Evolutionary conservation across 2,888 invertebrate genomes (phyloP).

Genomic region (Ischnura elegans): DNA sequence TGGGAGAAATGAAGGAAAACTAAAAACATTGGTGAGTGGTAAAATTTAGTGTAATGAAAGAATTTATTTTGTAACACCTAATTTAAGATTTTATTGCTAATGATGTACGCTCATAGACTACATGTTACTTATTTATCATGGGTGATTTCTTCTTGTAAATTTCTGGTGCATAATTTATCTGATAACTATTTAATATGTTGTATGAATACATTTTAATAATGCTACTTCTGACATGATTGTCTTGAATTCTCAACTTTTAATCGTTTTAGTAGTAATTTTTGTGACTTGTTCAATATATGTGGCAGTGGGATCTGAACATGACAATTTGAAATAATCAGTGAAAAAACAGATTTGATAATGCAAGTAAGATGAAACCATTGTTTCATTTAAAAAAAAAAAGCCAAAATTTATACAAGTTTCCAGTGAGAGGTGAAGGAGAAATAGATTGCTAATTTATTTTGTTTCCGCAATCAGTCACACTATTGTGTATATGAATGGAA

Average conservation of each 20-base stretch:
- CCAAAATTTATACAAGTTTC: neutral
- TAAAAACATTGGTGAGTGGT: neutral
- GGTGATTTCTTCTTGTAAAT: neutral
- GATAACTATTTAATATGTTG: neutral
- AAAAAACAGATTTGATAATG: neutral
- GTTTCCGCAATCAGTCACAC: too few species aligned
- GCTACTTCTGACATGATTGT: neutral
- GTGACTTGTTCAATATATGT: neutral
- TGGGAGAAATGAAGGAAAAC: constrained; percentile 18
- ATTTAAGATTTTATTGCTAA: neutral
- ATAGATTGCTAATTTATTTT: too few species aligned
- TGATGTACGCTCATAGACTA: neutral
- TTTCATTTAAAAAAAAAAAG: neutral
- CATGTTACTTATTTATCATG: neutral
- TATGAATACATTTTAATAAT: neutral
- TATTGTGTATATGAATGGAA: neutral
- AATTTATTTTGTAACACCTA: neutral
- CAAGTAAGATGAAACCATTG: too few species aligned
- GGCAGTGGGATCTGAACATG: neutral
- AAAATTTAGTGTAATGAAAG: too few species aligned
- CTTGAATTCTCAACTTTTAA: neutral
- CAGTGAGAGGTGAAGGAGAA: neutral
- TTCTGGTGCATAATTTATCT: neutral
- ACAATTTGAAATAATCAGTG: neutral
- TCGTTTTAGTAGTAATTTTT: neutral